Conservation (phyloP, 1,140 invertebrate genomes). For the Drosophila tsacasi region DNA sequence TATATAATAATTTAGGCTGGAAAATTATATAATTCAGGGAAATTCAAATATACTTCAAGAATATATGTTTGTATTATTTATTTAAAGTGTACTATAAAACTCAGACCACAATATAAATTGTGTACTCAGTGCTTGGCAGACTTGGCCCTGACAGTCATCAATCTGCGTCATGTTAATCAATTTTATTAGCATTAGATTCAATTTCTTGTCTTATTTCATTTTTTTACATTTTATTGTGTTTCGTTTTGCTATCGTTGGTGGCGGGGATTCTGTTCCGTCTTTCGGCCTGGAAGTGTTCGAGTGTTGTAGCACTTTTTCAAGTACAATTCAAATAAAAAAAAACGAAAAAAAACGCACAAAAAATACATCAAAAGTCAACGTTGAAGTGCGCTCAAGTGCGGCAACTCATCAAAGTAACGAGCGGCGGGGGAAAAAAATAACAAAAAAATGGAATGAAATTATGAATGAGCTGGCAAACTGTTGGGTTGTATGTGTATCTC, state of each 20-base stretch:
- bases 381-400: slow-evolving; percentile 72
- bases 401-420: slow-evolving; percentile 76
- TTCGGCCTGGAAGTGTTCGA: slow-evolving; percentile 47
- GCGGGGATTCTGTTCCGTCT: slow-evolving; percentile 60
- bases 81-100: neutral
- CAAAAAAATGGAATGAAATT: slow-evolving; percentile 46
- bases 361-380: slow-evolving; percentile 70
- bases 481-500: slow-evolving; percentile 45
- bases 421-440: neutral
- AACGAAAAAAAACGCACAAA: slow-evolving; percentile 44
- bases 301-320: slow-evolving; percentile 75
- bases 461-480: slow-evolving; percentile 68
- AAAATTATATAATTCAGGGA: neutral
- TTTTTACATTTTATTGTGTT: slow-evolving; percentile 10
- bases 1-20: neutral
- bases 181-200: slow-evolving; percentile 70
- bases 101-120: slow-evolving; percentile 23
- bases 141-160: slow-evolving; percentile 73
- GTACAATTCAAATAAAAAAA: slow-evolving; percentile 59
- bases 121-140: slow-evolving; percentile 40
- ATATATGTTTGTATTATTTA: neutral
- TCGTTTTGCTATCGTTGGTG: slow-evolving; percentile 9
- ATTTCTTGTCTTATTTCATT: slow-evolving; percentile 25
- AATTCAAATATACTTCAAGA: rapidly evolving
- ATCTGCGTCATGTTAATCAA: slow-evolving; percentile 74